Conservation (phyloP, 2,797 vertebrate species). For the Prunella strophiata region DNA sequence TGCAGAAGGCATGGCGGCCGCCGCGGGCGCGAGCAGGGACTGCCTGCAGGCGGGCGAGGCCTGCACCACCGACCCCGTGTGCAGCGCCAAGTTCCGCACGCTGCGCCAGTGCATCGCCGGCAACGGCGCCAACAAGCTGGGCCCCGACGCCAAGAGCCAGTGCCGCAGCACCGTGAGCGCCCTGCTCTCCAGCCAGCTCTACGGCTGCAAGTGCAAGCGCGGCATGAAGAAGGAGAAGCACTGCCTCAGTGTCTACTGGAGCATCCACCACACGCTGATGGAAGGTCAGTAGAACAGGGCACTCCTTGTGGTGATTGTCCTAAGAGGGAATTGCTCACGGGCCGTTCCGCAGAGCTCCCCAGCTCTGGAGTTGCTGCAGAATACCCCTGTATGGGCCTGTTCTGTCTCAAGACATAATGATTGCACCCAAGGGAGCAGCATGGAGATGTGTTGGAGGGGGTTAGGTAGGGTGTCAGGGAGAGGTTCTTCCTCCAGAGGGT, state of each 20-base stretch:
- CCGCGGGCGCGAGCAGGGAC: constrained; percentile 78
- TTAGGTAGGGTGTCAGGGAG: neutral
- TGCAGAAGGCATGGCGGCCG: constrained; percentile 78
- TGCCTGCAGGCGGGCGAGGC: constrained; percentile 89
- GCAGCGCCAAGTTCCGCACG: constrained; percentile 90
- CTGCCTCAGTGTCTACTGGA: constrained; percentile 94
- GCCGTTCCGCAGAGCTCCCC: neutral
- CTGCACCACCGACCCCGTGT: constrained; percentile 87
- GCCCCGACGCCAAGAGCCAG: constrained; percentile 87
- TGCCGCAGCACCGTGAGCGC: constrained; percentile 87
- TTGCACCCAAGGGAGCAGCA: neutral
- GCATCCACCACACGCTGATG: constrained; percentile 89
- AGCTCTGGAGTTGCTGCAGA: neutral
- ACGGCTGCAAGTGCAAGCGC: constrained; percentile 90
- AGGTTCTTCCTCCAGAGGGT: neutral
- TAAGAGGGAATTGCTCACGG: neutral
- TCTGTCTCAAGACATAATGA: neutral
- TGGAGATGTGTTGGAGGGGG: neutral
- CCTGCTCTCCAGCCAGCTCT: constrained; percentile 88
- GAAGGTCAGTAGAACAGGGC: constrained; percentile 76
- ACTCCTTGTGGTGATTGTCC: rapidly evolving
- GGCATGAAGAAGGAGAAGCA: constrained; percentile 95
- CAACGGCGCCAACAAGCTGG: constrained; percentile 88
- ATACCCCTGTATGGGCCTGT: rapidly evolving
- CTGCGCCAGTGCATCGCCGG: constrained; percentile 91